Percentiles rank a stretch among this genome's conserved stretches.
Evolutionary conservation across 2,888 invertebrate genomes (phyloP).

Genomic region (Leucoma salicis): DNA sequence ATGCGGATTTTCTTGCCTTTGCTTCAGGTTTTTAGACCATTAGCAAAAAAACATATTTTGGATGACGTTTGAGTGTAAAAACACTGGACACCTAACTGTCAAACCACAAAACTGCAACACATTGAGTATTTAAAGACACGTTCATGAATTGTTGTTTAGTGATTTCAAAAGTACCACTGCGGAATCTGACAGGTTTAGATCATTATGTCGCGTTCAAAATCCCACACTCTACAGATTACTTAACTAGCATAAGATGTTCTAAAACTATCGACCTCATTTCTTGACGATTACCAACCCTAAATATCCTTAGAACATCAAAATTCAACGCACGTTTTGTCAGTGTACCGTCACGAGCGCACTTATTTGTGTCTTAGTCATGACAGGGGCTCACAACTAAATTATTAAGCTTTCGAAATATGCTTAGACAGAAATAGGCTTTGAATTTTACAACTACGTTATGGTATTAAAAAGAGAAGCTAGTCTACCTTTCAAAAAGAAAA

Average conservation of each 20-base stretch:
- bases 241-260: neutral
- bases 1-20: too few species aligned
- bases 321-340: constrained; percentile 43
- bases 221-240: constrained; percentile 3
- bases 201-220: neutral
- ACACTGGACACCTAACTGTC: too few species aligned
- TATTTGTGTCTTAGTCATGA: constrained; percentile 36
- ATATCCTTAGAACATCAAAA: constrained; percentile 36
- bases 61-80: too few species aligned
- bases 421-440: constrained; percentile 1
- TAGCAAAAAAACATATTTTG: too few species aligned
- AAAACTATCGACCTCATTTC: constrained; percentile 10
- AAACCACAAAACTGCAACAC: too few species aligned
- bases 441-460: neutral
- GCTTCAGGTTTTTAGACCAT: too few species aligned
- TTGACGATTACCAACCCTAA: constrained; percentile 15
- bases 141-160: too few species aligned
- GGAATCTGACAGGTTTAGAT: neutral
- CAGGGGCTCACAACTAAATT: constrained; percentile 36
- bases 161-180: too few species aligned
- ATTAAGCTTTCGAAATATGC: constrained; percentile 25
- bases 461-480: neutral
- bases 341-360: constrained; percentile 41
- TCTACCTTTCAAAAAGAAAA: too few species aligned
- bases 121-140: too few species aligned